Conservation (phyloP, 2,888 invertebrate species). For the Standfussiana lucernea region DNA sequence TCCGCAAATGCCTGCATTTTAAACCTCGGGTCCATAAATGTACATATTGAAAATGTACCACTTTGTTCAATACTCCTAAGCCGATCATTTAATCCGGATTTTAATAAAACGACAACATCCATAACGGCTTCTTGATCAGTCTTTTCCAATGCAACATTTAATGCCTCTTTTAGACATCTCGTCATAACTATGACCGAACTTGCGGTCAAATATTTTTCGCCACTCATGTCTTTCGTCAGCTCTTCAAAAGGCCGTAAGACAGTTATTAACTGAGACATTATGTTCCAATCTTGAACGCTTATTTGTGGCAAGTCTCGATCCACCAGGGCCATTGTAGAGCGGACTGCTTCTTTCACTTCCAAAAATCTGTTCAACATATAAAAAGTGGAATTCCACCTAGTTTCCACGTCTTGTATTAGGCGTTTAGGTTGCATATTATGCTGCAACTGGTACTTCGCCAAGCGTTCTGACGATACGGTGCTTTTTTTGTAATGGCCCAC, state of each 20-base stretch:
- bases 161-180: conserved; percentile 5
- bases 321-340: neutral
- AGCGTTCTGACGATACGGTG: neutral
- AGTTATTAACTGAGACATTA: neutral
- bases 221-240: neutral
- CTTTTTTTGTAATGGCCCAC: neutral
- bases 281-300: neutral
- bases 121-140: neutral
- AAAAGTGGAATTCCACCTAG: conserved; percentile 7
- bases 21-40: conserved; percentile 2
- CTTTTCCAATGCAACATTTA: neutral
- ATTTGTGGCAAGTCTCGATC: neutral
- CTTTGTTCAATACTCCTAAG: neutral
- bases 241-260: neutral
- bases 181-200: conserved; percentile 2
- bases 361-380: neutral
- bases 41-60: neutral
- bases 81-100: neutral
- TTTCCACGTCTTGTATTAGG: neutral
- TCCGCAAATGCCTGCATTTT: conserved; percentile 1
- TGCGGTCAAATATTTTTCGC: conserved; percentile 2
- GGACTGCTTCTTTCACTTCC: neutral
- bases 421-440: neutral
- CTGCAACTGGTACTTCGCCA: neutral
- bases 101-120: neutral